These are phyloP conservation scores for Odontomyia ornata DNA, from an alignment of 2,888 invertebrate genomes.

Conservation along the genomic window DNA sequence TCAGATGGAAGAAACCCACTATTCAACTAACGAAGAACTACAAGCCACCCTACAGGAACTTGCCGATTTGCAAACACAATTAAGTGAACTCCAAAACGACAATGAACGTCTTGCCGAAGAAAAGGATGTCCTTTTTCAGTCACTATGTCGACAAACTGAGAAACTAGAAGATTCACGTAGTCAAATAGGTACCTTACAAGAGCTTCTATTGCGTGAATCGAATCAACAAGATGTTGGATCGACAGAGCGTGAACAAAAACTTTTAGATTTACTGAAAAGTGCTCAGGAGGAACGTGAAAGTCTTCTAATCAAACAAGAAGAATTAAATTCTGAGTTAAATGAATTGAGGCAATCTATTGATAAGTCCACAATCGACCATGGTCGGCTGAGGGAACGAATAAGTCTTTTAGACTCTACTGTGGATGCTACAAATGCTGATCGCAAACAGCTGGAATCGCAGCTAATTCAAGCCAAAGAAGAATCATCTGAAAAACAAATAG, in stretches of 20 bases:
- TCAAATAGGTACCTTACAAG: conserved; percentile 84
- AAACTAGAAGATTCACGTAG: conserved; percentile 87
- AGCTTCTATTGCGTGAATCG: conserved; percentile 77
- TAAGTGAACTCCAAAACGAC: conserved; percentile 86
- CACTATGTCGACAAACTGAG: conserved; percentile 90
- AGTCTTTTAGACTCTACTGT: conserved; percentile 76
- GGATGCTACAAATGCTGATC: conserved; percentile 79
- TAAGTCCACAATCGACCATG: conserved; percentile 71
- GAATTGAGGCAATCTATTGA: conserved; percentile 71
- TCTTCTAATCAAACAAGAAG: conserved; percentile 79
- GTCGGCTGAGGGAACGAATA: conserved; percentile 75
- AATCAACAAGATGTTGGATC: conserved; percentile 73
- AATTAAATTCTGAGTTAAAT: conserved; percentile 76
- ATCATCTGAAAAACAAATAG: conserved; percentile 79
- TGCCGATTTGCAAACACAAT: conserved; percentile 86
- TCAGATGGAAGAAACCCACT: conserved; percentile 65
- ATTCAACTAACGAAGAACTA: conserved; percentile 88
- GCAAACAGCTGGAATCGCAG: conserved; percentile 77
- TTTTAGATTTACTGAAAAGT: conserved; percentile 84
- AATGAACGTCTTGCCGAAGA: conserved; percentile 89
- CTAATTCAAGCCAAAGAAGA: conserved; percentile 77
- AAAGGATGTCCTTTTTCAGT: conserved; percentile 88
- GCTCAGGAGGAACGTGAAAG: conserved; percentile 83
- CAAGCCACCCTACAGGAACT: conserved; percentile 94
- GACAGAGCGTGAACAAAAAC: conserved; percentile 81